A percentile compares a stretch with the other conserved stretches of the same genome.
phyloP scores from a whole-genome alignment of 2,888 invertebrate species.

The Mactromeris polynyma region DNA sequence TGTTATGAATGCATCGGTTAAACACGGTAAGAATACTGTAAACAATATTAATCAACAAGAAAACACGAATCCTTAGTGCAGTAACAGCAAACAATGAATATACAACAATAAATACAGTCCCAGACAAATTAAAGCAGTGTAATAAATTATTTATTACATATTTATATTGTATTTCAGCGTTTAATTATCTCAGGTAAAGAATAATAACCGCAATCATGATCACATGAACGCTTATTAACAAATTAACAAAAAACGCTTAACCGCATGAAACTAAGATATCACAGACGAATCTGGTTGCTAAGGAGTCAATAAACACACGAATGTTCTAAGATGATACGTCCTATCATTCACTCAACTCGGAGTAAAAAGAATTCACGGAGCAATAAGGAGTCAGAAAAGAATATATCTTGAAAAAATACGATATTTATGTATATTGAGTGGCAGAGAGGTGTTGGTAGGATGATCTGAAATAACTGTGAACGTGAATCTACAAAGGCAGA shows the following conservation, averaged over 20 bases:
- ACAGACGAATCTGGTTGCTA: neutral
- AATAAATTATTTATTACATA: neutral
- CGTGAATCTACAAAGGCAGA: neutral
- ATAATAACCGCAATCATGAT: neutral
- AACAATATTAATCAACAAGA: neutral
- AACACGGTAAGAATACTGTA: neutral
- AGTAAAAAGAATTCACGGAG: neutral
- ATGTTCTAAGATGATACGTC: neutral
- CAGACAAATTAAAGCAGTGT: neutral
- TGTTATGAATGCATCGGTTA: neutral
- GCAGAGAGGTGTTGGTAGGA: neutral
- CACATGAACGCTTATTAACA: neutral
- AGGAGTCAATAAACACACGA: neutral
- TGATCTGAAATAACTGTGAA: neutral
- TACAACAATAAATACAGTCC: neutral
- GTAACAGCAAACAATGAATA: neutral
- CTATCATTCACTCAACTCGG: neutral
- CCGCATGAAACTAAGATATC: neutral
- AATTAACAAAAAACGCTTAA: slow-evolving; percentile 9
- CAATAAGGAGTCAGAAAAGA: neutral
- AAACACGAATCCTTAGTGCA: neutral
- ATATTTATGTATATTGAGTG: neutral
- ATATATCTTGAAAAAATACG: neutral
- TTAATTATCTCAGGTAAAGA: neutral
- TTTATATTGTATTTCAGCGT: neutral